Evolutionary conservation across 2,888 invertebrate genomes (phyloP), one percentile per base, ranked within the genome.

Genomic region (Polyploca ridens): DNA sequence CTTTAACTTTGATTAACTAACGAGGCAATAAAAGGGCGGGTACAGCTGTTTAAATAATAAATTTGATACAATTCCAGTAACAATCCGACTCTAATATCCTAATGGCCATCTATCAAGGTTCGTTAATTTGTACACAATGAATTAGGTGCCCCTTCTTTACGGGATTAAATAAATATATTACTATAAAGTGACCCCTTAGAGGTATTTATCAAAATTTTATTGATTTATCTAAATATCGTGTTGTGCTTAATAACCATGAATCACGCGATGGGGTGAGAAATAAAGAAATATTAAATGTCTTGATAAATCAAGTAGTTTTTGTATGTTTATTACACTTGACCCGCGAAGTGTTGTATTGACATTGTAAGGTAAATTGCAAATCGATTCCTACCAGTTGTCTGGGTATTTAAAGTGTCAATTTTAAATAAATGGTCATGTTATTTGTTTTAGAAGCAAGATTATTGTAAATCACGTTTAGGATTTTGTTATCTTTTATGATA

Each of bases 131-230:
- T 65, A 73, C 76, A 75, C 74, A 79, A 80, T 76, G 74, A 76
- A 73, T 76, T 62, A 73, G 72, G 71, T 74, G 46, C 46, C 75
- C 79, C 81, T 82, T 76, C 79, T 77, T 83, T 79, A 77, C 68
- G 74, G 86, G 83, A 89, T 88, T 88, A 86, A 87, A 86, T 83
- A 87, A 88, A 91, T 90, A 87, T 85, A 88, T 90, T 85, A 88
- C 85, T 79, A 84, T 89, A 82, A 84, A 80, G 71, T 72, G 67
- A 73, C 68, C 68, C 71, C 73, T 68, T 73, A 68, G 66, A 68
- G 73, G 68, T 81, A 83, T 87, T 86, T 79, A 79, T 83, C 83
- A 84, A 86, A 86, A 86, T 87, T 82, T 78, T 73, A 81, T 83
- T 88, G 89, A 90, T 91, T 90, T 86, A 87, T 84, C 44, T 74